Base-by-base conservation (phyloP, 2,888 invertebrate species). In the Blera fallax region DNA sequence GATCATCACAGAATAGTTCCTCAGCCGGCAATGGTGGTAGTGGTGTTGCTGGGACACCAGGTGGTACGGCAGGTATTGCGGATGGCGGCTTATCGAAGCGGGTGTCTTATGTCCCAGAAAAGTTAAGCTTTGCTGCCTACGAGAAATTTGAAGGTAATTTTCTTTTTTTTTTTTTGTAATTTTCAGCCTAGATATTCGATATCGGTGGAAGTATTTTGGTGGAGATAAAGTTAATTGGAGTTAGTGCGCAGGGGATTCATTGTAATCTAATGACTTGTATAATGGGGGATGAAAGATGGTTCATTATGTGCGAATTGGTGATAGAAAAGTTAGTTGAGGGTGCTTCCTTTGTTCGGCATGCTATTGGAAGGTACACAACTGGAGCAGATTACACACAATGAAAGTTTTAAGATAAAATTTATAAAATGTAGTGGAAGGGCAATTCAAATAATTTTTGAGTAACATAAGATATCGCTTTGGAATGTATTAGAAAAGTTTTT, bases 121-220 rank as follows among this genome's bases (percentile, higher is more conserved):
- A 97, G 92, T 94, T 97, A 88, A 96, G 97, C 93, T 97, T 97
- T 92, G 95, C 95, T 90, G 94, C 96, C 87, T 96, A 96, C 91
- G 97, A 98, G 92, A 97, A 97, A 92, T 98, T 98, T 93, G 97
- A 98, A 95, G 98, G 98, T 97, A 93, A 93, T 93, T 40, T 69
- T 37, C 69, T 48, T 62, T 58, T 56, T 76, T 37, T 70, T 48
- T 62, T 58, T 56, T 76, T 72, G 6, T 21, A 67, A 34, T 88
- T 88, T 10, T 90, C 79, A 50, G 27, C 32, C 24, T 16, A 67
- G 67, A 14, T 54, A 54, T 11, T 48, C 16, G 43, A 69, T 89
- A 89, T 89, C 89, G 88, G 83, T 88, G 11, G 40, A 4, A 3
- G 4, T 88, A 89, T 89, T 89, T 80, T 60, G 43, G 74, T 74